phyloP scores from a whole-genome alignment of 2,113 vertebrate genomes.

The Stigmatopora nigra region DNA sequence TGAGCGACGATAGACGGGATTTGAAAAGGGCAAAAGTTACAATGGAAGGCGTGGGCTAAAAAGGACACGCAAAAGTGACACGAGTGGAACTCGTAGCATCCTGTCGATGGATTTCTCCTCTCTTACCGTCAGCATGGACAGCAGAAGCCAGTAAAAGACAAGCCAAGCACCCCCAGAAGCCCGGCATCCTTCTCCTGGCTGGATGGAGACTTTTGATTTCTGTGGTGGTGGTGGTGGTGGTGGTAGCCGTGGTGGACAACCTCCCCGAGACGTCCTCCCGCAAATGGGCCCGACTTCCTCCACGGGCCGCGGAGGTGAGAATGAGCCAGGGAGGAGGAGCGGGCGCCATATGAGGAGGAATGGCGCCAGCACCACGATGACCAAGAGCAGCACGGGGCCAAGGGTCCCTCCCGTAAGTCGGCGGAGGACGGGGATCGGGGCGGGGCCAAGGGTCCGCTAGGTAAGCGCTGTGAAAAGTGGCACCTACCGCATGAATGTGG shows the following conservation, averaged over 20 bases:
- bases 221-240: no score
- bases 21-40: background rate
- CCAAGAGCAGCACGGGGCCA: background rate
- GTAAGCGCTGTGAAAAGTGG: slow-evolving; percentile 76
- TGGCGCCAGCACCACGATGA: background rate
- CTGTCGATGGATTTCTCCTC: background rate
- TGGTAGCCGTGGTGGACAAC: no score
- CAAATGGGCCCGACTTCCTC: slow-evolving; percentile 8
- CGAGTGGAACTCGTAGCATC: background rate
- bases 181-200: slow-evolving; percentile 49
- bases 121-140: slow-evolving; percentile 75
- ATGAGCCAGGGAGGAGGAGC: slow-evolving; percentile 25
- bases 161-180: slow-evolving; percentile 63
- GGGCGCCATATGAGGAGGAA: background rate
- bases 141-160: slow-evolving; percentile 61
- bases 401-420: slow-evolving; percentile 50
- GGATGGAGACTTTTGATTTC: slow-evolving; percentile 19
- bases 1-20: background rate
- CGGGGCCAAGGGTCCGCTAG: slow-evolving; percentile 28
- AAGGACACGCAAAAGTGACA: background rate
- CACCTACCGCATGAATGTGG: slow-evolving; percentile 27
- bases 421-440: slow-evolving; percentile 19
- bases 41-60: background rate
- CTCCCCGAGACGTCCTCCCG: slow-evolving; percentile 7
- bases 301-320: slow-evolving; percentile 29